Conservation (phyloP, 2,113 vertebrate genomes). For the Aphyosemion australe region DNA sequence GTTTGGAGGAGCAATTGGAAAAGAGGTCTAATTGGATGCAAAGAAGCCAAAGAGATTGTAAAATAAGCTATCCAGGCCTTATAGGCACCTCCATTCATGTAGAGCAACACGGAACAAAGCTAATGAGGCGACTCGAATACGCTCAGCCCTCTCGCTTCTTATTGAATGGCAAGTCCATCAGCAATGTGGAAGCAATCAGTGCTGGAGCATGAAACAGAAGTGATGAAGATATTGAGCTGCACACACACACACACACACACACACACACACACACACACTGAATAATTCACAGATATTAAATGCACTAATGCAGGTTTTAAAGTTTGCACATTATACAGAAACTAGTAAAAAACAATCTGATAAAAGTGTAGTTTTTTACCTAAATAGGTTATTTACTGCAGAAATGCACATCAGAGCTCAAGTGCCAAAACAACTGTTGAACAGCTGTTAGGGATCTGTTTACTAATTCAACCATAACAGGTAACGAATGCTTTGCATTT, state of each 20-base stretch:
- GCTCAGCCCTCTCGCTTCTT: constrained; percentile 38
- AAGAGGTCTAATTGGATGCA: constrained; percentile 42
- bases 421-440: too few species aligned
- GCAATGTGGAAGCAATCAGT: constrained; percentile 66
- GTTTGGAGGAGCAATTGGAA: constrained; percentile 28
- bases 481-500: neutral
- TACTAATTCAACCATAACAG: neutral
- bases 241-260: constrained; percentile 13
- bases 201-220: constrained; percentile 43
- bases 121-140: constrained; percentile 62
- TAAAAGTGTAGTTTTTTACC: too few species aligned
- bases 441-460: too few species aligned
- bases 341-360: too few species aligned
- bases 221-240: constrained; percentile 15
- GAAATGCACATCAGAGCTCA: neutral
- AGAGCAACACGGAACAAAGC: constrained; percentile 25
- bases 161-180: constrained; percentile 34
- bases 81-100: constrained; percentile 28
- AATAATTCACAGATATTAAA: neutral
- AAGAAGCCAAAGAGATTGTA: constrained; percentile 41
- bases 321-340: neutral
- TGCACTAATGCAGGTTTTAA: too few species aligned
- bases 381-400: neutral
- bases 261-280: constrained; percentile 3
- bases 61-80: constrained; percentile 25